Percentiles rank a stretch among this genome's conserved stretches.
These are phyloP conservation scores for Triplophysa tibetana DNA, from an alignment of 2,113 vertebrate genomes.

Conservation along the genomic window DNA sequence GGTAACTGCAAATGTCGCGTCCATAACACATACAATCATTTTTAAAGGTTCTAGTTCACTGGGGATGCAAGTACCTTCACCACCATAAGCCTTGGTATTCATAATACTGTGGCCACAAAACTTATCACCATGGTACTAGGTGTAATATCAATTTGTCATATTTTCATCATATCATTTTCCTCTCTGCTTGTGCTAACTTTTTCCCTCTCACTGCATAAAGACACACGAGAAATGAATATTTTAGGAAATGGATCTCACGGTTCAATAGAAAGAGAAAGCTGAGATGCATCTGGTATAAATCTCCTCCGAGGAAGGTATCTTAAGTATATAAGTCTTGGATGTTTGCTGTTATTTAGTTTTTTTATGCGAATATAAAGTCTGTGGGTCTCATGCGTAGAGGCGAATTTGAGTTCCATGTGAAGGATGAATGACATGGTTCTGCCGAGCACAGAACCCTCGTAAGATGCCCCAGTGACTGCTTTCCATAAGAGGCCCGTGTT, in stretches of 20 bases:
- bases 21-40: no score
- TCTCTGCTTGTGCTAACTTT: background rate
- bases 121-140: background rate
- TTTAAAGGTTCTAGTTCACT: no score
- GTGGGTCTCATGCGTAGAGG: background rate
- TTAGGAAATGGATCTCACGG: background rate
- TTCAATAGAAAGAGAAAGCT: background rate
- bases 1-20: no score
- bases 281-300: background rate
- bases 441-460: background rate
- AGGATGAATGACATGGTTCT: background rate
- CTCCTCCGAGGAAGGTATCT: background rate
- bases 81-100: no score
- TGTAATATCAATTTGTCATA: background rate
- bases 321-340: background rate
- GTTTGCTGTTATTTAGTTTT: background rate
- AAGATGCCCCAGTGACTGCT: conserved; percentile 1
- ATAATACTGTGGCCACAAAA: no score
- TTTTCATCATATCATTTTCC: background rate
- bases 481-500: conserved; percentile 9
- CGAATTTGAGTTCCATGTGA: background rate
- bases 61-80: no score
- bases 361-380: no score
- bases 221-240: background rate
- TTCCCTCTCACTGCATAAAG: background rate